A percentile compares a stretch with the other conserved stretches of the same genome.
These are phyloP conservation scores for Egretta garzetta DNA, from an alignment of 2,113 vertebrate species.

Conservation along the genomic window DNA sequence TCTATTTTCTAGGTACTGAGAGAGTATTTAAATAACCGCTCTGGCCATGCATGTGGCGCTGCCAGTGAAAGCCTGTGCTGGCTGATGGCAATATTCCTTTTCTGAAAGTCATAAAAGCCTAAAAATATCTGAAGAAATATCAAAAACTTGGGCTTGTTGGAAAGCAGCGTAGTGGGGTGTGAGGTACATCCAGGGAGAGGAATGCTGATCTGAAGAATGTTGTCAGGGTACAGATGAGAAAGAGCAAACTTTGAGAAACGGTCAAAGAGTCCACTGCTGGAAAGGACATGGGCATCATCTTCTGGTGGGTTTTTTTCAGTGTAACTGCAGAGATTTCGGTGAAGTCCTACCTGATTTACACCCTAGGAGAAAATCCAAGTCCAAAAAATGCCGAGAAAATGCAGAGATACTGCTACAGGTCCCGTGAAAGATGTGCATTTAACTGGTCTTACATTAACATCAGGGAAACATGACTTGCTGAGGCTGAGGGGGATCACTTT, in stretches of 20 bases:
- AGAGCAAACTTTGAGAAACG: not conserved
- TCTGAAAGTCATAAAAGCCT: not conserved
- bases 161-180: rapidly evolving
- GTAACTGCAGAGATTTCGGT: not conserved
- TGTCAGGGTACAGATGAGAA: not conserved
- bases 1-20: not conserved
- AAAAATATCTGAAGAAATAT: not conserved
- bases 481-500: not conserved
- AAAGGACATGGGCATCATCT: rapidly evolving
- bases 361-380: not conserved
- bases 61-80: not conserved
- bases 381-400: not conserved
- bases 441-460: rapidly evolving
- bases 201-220: not conserved
- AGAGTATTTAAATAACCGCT: not conserved
- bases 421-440: rapidly evolving
- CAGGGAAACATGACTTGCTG: too few relatives aligned
- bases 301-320: not conserved
- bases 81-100: not conserved
- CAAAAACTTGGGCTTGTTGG: not conserved
- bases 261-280: too few relatives aligned
- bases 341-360: not conserved
- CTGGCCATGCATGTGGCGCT: not conserved
- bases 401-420: not conserved
- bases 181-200: rapidly evolving